Percentiles rank a stretch among this genome's conserved stretches.
Evolutionary conservation across 2,888 invertebrate genomes (phyloP).

Genomic region (Abrostola triplasia): DNA sequence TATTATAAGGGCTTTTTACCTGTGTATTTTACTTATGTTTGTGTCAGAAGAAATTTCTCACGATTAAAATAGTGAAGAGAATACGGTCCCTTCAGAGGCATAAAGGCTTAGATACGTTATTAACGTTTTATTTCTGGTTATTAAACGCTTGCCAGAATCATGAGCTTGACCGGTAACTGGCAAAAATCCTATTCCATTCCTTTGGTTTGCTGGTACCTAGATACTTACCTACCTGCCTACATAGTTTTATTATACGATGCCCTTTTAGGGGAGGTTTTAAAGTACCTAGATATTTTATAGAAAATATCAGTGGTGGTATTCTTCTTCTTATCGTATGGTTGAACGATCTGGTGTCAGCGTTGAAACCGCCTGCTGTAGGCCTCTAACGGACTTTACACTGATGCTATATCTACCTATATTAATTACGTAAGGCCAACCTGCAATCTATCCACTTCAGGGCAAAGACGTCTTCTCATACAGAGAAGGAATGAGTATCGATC

Average conservation of each 20-base stretch:
- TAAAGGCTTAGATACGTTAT: constrained; percentile 51
- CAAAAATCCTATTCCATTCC: constrained; percentile 5
- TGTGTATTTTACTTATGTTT: not conserved
- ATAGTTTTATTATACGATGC: no score
- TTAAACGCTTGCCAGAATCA: constrained; percentile 54
- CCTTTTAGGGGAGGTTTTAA: no score
- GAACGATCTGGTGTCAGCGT: no score
- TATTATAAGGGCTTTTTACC: not conserved
- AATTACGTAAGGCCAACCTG: no score
- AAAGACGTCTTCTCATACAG: no score
- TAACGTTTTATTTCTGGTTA: constrained; percentile 61
- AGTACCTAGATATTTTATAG: not conserved
- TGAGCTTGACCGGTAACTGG: constrained; percentile 38
- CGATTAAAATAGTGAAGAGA: constrained; percentile 7
- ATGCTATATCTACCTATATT: no score
- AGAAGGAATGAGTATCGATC: no score
- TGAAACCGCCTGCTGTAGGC: no score
- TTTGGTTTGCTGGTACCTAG: not conserved
- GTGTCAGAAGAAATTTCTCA: not conserved
- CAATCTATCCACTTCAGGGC: no score
- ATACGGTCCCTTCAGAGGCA: constrained; percentile 5
- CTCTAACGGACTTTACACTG: no score
- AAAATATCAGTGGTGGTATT: not conserved
- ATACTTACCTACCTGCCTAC: no score
- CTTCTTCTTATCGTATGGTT: no score